Evolutionary conservation across 2,888 invertebrate genomes (phyloP), one percentile per base, ranked within the genome.

Genomic region (Agrotis puta): DNA sequence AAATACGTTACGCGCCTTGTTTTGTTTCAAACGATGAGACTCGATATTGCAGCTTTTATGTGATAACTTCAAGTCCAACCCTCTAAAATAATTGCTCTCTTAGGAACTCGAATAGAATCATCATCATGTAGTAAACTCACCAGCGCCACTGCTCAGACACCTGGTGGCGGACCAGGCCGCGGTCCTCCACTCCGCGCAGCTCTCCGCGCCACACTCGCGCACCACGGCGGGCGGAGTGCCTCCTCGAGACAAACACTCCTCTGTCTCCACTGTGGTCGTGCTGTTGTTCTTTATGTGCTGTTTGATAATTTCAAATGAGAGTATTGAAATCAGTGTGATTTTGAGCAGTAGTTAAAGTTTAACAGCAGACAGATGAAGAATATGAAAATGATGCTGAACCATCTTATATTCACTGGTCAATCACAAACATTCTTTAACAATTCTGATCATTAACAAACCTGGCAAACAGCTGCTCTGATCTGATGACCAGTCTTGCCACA

Each of bases 401-500:
- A 27, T 51, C n/a, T 18, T 9, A 16, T 53, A 24, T 14, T n/a
- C 16, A n/a, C 1, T n/a, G n/a, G n/a, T n/a, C 39, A 39, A 27
- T 27, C 5, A n/a, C n/a, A 27, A 33, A n/a, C 14, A 43, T 22
- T 57, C n/a, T 0, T 56, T 5, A 16, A 11, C 18, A 3, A 13
- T 18, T 53, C 33, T 11, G 2, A 11, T 48, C 6, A 39, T 4
- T 18, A 24, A 68, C 63, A 5, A 74, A 98, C 98, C 92, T 98
- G 97, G 88, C 98, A 98, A 74, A 98, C 97, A 0, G 97, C 97
- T 64, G 97, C 97, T 84, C 98, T 97, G 90, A 97, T 97, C 96
- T 97, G 96, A 79, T 96, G 96, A 2, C 98, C 98, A 67, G 97
- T 97, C 54, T 97, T 97, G 0, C 98, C 98, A 87, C 99, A 99